Evolutionary conservation across 1,140 invertebrate species (phyloP).

Genomic region (Thereuonema tuberculata): DNA sequence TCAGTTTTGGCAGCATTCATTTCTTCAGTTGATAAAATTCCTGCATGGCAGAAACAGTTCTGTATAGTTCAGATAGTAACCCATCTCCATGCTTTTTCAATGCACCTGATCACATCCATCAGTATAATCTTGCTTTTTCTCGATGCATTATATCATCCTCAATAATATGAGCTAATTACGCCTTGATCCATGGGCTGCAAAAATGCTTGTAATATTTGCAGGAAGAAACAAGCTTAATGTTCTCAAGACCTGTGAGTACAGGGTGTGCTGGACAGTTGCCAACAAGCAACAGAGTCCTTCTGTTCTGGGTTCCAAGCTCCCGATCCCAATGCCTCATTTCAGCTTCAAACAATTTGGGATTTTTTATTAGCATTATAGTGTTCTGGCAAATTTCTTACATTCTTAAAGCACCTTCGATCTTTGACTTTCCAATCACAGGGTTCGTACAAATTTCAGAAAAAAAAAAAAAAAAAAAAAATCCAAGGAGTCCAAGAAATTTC

Average conservation of each 20-base stretch:
- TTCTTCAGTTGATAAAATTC: neutral
- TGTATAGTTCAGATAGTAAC: constrained; percentile 6
- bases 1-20: neutral
- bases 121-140: neutral
- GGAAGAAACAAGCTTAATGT: constrained; percentile 33
- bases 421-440: constrained; percentile 34
- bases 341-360: constrained; percentile 21
- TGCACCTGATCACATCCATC: constrained; percentile 8
- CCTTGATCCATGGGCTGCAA: constrained; percentile 37
- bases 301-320: neutral
- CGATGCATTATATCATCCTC: neutral
- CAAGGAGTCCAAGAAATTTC: too few species aligned
- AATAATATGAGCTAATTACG: constrained; percentile 24
- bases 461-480: too few species aligned
- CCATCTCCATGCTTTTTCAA: constrained; percentile 6
- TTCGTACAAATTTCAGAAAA: constrained; percentile 26
- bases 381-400: constrained; percentile 23
- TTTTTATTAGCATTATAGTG: constrained; percentile 31
- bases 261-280: constrained; percentile 32
- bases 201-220: constrained; percentile 31
- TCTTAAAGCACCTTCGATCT: constrained; percentile 36
- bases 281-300: constrained; percentile 31
- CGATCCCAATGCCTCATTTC: constrained; percentile 1
- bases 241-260: constrained; percentile 8
- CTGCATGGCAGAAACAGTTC: constrained; percentile 12